Conservation (phyloP, 1,140 invertebrate genomes). For the Drosophila busckii region DNA sequence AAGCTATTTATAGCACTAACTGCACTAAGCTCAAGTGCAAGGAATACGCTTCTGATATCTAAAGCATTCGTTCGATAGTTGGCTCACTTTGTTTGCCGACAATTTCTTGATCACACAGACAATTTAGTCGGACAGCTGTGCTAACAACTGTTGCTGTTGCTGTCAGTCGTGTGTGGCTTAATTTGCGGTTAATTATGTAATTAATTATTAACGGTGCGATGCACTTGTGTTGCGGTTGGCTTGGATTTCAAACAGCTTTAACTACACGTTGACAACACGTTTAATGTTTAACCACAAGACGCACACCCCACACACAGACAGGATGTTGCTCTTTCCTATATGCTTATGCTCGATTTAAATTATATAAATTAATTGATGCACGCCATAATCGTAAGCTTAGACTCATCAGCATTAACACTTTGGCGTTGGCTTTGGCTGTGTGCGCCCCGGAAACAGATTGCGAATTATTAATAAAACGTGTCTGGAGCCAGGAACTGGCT, state of each 20-base stretch:
- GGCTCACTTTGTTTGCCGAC: constrained; percentile 7
- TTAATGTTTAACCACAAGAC: constrained; percentile 15
- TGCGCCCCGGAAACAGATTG: constrained; percentile 14
- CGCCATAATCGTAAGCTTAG: constrained; percentile 14
- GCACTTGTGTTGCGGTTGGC: constrained; percentile 40
- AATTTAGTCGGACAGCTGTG: constrained; percentile 50
- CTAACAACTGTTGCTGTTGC: constrained; percentile 32
- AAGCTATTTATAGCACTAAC: constrained; percentile 3
- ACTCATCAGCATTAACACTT: constrained; percentile 25
- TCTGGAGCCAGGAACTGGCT: constrained; percentile 3
- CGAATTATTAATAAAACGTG: constrained; percentile 34
- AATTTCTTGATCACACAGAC: background rate
- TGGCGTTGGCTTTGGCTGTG: too few relatives aligned
- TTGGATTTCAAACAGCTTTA: constrained; percentile 22
- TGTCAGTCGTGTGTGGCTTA: constrained; percentile 50
- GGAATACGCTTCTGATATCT: background rate
- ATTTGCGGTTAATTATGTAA: constrained; percentile 73
- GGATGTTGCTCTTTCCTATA: background rate
- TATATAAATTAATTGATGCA: constrained; percentile 36
- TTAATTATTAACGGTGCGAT: constrained; percentile 66
- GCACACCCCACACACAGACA: background rate
- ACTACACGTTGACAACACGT: constrained; percentile 33
- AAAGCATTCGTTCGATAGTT: constrained; percentile 3
- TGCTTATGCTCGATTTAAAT: constrained; percentile 16
- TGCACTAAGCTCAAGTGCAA: background rate